Evolutionary conservation across 2,797 vertebrate genomes (phyloP).

Genomic region (Etheostoma perlongum): DNA sequence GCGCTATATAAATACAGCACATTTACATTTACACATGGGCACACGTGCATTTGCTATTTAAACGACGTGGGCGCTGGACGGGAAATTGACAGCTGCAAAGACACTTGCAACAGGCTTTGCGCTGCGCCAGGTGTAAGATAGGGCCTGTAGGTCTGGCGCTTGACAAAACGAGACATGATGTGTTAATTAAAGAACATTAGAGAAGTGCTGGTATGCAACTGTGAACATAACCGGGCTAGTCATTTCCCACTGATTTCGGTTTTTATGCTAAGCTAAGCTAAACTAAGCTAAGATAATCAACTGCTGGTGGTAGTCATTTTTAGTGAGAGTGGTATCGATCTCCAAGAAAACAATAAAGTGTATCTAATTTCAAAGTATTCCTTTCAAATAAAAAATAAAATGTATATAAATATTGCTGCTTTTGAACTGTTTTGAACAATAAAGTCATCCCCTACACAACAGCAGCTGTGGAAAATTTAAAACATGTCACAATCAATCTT

Average conservation of each 20-base stretch:
- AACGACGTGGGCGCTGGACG: no score
- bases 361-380: not conserved
- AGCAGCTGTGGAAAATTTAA: not conserved
- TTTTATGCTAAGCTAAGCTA: not conserved
- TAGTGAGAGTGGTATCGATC: not conserved
- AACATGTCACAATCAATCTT: not conserved
- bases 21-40: no score
- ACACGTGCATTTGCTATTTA: no score
- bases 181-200: not conserved
- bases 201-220: not conserved
- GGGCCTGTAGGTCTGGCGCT: no score
- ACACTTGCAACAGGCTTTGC: no score
- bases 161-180: not conserved
- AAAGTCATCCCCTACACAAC: not conserved
- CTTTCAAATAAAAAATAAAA: not conserved
- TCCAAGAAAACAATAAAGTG: not conserved
- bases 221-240: not conserved
- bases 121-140: not conserved
- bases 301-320: not conserved
- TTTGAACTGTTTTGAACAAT: not conserved
- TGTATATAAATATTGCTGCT: not conserved
- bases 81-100: no score
- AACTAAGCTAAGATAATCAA: not conserved
- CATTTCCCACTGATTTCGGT: not conserved
- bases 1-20: no score